phyloP scores from a whole-genome alignment of 1,140 invertebrate species.

The Mercenaria mercenaria region DNA sequence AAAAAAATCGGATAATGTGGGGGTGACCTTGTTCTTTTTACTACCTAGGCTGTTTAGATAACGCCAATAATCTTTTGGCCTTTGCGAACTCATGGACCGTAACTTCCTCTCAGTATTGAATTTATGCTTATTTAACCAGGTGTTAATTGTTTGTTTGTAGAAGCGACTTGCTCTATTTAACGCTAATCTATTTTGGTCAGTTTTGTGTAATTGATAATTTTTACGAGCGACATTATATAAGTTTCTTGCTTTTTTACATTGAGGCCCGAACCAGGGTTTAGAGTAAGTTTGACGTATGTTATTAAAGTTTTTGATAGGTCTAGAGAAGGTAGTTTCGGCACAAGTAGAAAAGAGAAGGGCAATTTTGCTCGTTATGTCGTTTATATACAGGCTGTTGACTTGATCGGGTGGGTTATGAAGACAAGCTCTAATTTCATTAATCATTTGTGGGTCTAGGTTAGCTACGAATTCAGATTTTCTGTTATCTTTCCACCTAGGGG shows the following conservation, averaged over 20 bases:
- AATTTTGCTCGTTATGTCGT: no score
- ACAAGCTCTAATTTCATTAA: not conserved
- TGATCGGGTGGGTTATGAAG: not conserved
- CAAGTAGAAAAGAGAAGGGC: no score
- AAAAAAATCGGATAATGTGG: not conserved
- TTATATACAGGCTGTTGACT: not conserved
- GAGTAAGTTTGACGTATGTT: not conserved
- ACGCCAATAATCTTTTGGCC: not conserved
- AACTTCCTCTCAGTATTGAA: not conserved
- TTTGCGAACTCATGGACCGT: not conserved
- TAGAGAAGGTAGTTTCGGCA: no score
- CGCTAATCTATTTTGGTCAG: not conserved
- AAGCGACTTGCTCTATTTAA: not conserved
- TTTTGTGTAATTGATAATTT: not conserved
- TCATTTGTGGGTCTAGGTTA: not conserved
- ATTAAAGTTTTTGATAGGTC: not conserved
- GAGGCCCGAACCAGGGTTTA: not conserved
- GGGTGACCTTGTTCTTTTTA: not conserved
- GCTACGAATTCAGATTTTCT: not conserved
- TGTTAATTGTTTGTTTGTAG: not conserved
- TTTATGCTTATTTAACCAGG: not conserved
- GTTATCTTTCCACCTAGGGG: not conserved
- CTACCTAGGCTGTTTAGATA: not conserved
- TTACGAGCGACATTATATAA: not conserved
- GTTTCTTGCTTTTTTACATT: not conserved